These are phyloP conservation scores for Ryuthela nishihirai DNA, from an alignment of 2,888 invertebrate species.

Conservation along the genomic window DNA sequence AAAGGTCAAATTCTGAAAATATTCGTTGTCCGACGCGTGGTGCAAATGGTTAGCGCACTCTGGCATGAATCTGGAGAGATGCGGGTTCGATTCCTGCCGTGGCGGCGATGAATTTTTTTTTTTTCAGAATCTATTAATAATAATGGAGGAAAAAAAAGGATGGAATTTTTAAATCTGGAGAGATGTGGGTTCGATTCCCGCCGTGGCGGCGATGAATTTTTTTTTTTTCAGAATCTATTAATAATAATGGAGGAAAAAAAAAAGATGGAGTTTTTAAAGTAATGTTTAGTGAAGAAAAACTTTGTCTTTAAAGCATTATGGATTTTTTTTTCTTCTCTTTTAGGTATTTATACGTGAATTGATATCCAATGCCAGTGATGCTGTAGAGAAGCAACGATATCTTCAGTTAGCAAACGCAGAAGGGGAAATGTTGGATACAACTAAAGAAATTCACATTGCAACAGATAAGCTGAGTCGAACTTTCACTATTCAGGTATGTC, in stretches of 20 bases:
- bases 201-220: too few species aligned
- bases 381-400: conserved; percentile 89
- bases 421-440: conserved; percentile 58
- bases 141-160: conserved; percentile 1
- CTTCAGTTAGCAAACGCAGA: conserved; percentile 57
- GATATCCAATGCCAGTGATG: conserved; percentile 96
- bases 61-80: too few species aligned
- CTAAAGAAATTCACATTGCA: conserved; percentile 79
- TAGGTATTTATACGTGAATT: conserved; percentile 92
- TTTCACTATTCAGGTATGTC: conserved; percentile 73
- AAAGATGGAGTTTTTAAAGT: neutral
- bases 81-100: too few species aligned
- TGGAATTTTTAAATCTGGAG: neutral
- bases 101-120: too few species aligned
- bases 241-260: neutral
- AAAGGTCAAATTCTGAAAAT: too few species aligned
- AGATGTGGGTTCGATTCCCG: too few species aligned
- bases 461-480: conserved; percentile 82
- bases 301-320: neutral
- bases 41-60: too few species aligned
- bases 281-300: neutral
- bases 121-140: too few species aligned
- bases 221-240: too few species aligned
- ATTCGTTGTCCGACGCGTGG: too few species aligned
- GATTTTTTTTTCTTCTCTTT: conserved; percentile 42